phyloP scores from a whole-genome alignment of 2,888 invertebrate genomes.

The Drosophila yooni region DNA sequence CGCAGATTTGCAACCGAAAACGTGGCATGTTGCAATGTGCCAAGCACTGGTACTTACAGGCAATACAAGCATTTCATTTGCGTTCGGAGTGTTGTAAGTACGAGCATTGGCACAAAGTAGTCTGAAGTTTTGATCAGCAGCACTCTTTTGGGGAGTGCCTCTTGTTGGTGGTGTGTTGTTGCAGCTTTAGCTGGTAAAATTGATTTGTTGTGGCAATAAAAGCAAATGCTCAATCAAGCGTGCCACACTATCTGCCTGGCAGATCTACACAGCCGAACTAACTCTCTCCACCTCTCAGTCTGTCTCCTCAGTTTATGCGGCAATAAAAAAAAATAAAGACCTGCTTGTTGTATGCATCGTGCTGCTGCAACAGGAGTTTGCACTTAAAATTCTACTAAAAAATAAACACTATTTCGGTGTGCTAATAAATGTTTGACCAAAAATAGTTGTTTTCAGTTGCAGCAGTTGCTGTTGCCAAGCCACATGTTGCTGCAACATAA shows the following conservation, averaged over 20 bases:
- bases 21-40: constrained; percentile 34
- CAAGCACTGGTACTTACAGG: constrained; percentile 54
- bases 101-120: constrained; percentile 42
- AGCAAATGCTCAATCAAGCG: constrained; percentile 73
- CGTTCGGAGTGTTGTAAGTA: constrained; percentile 40
- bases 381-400: constrained; percentile 68
- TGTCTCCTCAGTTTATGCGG: constrained; percentile 7
- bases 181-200: constrained; percentile 59
- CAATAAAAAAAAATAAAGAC: constrained; percentile 31
- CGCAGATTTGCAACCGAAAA: constrained; percentile 44
- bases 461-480: constrained; percentile 44
- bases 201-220: constrained; percentile 79
- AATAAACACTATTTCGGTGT: constrained; percentile 5
- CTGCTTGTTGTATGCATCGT: constrained; percentile 38
- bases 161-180: constrained; percentile 29
- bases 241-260: constrained; percentile 54
- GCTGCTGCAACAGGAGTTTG: constrained; percentile 66
- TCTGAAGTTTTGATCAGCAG: constrained; percentile 41
- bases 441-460: constrained; percentile 32
- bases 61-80: constrained; percentile 69
- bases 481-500: constrained; percentile 61
- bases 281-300: constrained; percentile 21
- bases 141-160: constrained; percentile 49
- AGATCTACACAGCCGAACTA: constrained; percentile 39
- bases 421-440: constrained; percentile 42